Conservation (phyloP, 2,888 invertebrate species). For the Helobdella robusta region DNA sequence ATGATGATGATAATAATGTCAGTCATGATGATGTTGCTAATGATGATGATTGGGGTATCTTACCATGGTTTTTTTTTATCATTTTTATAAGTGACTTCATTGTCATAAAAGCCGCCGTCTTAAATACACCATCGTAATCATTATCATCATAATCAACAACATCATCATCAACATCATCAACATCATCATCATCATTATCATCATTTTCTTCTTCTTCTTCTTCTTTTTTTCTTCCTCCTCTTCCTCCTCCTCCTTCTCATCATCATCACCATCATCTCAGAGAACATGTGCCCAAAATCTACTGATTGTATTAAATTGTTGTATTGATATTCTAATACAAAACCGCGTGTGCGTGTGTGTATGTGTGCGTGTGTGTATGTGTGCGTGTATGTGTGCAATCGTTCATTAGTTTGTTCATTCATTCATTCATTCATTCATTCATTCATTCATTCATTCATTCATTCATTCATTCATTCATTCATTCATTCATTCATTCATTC, state of each 20-base stretch:
- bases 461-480: not conserved
- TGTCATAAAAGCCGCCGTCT: too few species aligned
- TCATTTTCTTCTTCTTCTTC: not conserved
- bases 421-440: not conserved
- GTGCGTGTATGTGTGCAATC: not conserved
- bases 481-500: not conserved
- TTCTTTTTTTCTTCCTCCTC: too few species aligned
- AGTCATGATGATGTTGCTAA: not conserved
- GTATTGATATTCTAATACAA: too few species aligned
- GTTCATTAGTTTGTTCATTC: not conserved
- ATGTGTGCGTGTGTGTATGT: not conserved
- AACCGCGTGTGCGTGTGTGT: not conserved
- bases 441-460: not conserved
- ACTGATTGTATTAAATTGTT: too few species aligned
- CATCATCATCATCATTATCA: slow-evolving; percentile 12
- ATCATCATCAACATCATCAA: not conserved
- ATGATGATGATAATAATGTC: not conserved
- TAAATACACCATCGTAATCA: not conserved
- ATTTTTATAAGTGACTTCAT: too few species aligned
- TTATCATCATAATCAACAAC: not conserved
- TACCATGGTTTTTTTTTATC: too few species aligned
- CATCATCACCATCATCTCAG: too few species aligned
- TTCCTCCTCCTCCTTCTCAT: too few species aligned
- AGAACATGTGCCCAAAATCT: too few species aligned
- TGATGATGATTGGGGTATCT: too few species aligned